These are phyloP conservation scores for Bellardia bayeri DNA, from an alignment of 2,888 invertebrate genomes.

Conservation along the genomic window DNA sequence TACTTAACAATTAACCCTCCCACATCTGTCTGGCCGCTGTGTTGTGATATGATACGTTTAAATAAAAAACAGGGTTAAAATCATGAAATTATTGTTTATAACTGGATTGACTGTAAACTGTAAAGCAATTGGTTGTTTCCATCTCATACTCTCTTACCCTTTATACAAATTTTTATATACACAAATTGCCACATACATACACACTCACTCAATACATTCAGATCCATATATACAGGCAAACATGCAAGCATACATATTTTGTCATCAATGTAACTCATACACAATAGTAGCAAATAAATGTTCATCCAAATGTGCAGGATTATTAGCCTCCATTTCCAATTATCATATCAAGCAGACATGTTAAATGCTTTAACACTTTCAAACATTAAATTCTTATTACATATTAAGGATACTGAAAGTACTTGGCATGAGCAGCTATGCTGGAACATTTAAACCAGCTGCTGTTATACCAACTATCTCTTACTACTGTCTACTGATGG, in stretches of 20 bases:
- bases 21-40: background rate
- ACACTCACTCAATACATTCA: background rate
- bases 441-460: constrained; percentile 49
- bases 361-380: constrained; percentile 73
- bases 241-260: constrained; percentile 3
- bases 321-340: constrained; percentile 73
- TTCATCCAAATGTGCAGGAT: constrained; percentile 57
- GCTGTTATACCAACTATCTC: constrained; percentile 43
- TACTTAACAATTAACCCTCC: constrained; percentile 29
- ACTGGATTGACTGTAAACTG: constrained; percentile 64
- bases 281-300: constrained; percentile 17
- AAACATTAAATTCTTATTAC: constrained; percentile 72
- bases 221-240: constrained; percentile 3
- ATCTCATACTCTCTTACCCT: constrained; percentile 37
- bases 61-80: constrained; percentile 64
- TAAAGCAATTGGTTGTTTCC: constrained; percentile 64
- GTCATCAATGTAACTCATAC: constrained; percentile 56
- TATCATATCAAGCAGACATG: constrained; percentile 73
- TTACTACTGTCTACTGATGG: constrained; percentile 20
- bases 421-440: constrained; percentile 3
- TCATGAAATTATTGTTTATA: constrained; percentile 71
- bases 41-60: constrained; percentile 40
- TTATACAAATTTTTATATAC: background rate
- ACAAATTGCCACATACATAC: background rate
- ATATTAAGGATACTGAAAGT: constrained; percentile 55